Conservation (phyloP, 2,888 invertebrate genomes). For the Sepiola atlantica region DNA sequence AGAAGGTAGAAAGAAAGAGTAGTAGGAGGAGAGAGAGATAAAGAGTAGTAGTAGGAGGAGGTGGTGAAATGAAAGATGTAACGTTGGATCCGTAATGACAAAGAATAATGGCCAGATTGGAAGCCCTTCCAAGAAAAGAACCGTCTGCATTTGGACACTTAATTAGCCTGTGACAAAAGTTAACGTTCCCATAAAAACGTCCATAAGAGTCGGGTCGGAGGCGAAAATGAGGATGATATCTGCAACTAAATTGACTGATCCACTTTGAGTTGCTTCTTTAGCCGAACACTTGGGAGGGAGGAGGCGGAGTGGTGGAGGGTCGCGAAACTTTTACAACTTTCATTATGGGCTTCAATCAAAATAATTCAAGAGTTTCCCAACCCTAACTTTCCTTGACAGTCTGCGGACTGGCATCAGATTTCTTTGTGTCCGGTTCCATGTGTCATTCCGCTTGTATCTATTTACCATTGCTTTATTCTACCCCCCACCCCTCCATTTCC, state of each 20-base stretch:
- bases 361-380: not conserved
- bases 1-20: accelerated
- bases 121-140: not conserved
- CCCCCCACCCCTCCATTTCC: not conserved
- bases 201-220: not conserved
- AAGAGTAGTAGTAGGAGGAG: not conserved
- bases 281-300: not conserved
- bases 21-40: not conserved
- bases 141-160: not conserved
- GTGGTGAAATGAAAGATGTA: not conserved
- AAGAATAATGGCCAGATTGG: not conserved
- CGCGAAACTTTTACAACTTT: not conserved
- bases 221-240: not conserved
- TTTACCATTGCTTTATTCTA: not conserved
- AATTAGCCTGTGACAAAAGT: not conserved
- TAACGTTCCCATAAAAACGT: not conserved
- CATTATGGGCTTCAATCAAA: not conserved
- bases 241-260: not conserved
- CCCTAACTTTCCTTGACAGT: not conserved
- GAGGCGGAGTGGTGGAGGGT: too few species aligned
- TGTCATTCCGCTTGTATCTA: not conserved
- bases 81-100: not conserved
- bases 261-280: not conserved
- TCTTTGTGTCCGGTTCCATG: not conserved
- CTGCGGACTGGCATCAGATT: not conserved